These are phyloP conservation scores for Stichodactyla mertensii DNA, from an alignment of 64 coral and sea anemone species.

Conservation along the genomic window DNA sequence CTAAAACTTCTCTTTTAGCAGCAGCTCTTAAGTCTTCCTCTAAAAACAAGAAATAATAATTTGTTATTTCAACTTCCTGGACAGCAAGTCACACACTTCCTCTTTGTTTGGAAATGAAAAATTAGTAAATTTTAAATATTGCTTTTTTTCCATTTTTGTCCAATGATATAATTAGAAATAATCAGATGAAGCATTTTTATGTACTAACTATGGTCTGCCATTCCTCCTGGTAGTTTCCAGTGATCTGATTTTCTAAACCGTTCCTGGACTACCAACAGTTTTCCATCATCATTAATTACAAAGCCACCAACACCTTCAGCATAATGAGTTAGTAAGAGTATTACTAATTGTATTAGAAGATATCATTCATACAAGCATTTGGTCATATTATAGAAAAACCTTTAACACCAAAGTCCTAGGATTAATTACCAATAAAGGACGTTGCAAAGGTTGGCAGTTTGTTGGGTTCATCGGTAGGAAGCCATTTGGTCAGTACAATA, in stretches of 20 bases:
- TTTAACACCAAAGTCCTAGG: too few relatives aligned
- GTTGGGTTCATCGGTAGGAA: slow-evolving; percentile 65
- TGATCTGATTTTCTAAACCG: slow-evolving; percentile 42
- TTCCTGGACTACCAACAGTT: slow-evolving; percentile 69
- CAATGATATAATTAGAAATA: too few relatives aligned
- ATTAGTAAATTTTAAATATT: too few relatives aligned
- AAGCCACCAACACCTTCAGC: slow-evolving; percentile 65
- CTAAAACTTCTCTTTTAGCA: slow-evolving; percentile 74
- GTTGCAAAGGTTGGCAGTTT: slow-evolving; percentile 70
- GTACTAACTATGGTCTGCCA: slow-evolving; percentile 45
- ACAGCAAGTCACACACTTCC: slow-evolving; percentile 8
- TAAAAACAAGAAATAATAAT: not conserved
- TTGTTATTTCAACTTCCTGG: slow-evolving; percentile 61
- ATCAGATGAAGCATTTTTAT: too few relatives aligned
- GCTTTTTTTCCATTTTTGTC: too few relatives aligned
- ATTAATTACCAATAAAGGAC: slow-evolving; percentile 53
- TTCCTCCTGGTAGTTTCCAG: slow-evolving; percentile 83
- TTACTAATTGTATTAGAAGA: too few relatives aligned
- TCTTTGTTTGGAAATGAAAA: too few relatives aligned
- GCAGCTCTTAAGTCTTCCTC: slow-evolving; percentile 65
- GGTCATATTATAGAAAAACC: too few relatives aligned
- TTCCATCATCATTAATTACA: slow-evolving; percentile 69
- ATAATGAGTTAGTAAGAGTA: too few relatives aligned
- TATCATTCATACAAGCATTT: too few relatives aligned
- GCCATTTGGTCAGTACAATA: slow-evolving; percentile 65